Conservation (phyloP, 2,797 vertebrate genomes). For the Anomalospiza imberbis region DNA sequence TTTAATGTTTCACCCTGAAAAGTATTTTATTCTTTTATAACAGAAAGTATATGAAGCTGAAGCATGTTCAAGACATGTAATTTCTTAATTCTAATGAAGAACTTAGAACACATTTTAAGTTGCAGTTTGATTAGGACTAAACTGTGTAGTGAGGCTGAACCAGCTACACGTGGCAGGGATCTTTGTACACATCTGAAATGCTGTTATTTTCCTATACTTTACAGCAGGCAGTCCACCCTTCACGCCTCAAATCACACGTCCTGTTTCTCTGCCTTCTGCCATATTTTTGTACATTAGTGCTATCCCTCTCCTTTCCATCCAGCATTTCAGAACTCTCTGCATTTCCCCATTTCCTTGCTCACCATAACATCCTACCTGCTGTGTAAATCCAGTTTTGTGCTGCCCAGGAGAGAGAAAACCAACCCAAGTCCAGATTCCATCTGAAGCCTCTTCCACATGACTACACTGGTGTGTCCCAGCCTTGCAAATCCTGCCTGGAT, state of each 20-base stretch:
- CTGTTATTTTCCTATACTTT: neutral
- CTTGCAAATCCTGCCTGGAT: neutral
- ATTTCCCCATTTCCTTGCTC: neutral
- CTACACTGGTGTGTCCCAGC: neutral
- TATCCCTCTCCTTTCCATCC: neutral
- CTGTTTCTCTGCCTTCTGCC: neutral
- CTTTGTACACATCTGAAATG: neutral
- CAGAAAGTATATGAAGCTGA: neutral
- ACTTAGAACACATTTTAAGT: neutral
- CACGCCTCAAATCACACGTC: neutral
- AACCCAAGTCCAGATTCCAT: neutral
- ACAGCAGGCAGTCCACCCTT: neutral
- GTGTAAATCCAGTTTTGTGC: neutral
- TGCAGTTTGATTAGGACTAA: neutral
- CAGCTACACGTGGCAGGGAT: neutral
- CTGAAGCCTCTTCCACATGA: neutral
- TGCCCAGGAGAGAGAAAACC: neutral
- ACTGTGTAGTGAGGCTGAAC: neutral
- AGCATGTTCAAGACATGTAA: neutral
- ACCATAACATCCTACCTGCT: accelerated
- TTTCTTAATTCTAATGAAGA: neutral
- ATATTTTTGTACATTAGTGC: neutral
- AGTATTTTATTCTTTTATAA: neutral
- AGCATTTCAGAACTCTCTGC: neutral
- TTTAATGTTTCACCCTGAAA: neutral